Percentiles rank a stretch among this genome's conserved stretches.
Evolutionary conservation across 2,797 vertebrate species (phyloP).

Genomic region (Pogoniulus pusillus): DNA sequence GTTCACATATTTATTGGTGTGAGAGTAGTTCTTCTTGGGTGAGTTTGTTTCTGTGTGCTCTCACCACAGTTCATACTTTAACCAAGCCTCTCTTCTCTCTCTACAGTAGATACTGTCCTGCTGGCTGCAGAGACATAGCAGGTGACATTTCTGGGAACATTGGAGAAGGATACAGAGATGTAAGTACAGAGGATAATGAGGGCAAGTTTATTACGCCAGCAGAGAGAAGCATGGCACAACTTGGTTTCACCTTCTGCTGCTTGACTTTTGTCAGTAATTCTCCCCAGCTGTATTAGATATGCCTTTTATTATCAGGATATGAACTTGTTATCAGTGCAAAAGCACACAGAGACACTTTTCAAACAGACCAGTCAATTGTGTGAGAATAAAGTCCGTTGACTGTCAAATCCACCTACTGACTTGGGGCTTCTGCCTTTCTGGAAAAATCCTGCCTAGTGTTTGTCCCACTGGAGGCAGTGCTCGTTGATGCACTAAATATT

Average conservation of each 20-base stretch:
- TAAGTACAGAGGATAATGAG: slow-evolving; percentile 73
- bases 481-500: neutral
- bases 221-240: neutral
- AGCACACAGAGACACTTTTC: neutral
- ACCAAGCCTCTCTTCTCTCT: slow-evolving; percentile 33
- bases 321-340: slow-evolving; percentile 9
- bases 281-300: slow-evolving; percentile 1
- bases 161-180: slow-evolving; percentile 85
- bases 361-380: slow-evolving; percentile 21
- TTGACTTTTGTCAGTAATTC: neutral
- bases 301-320: neutral
- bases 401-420: neutral
- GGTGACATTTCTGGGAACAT: slow-evolving; percentile 85
- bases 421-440: slow-evolving; percentile 1
- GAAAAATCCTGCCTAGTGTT: neutral
- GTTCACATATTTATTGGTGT: neutral
- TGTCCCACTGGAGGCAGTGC: neutral
- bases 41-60: neutral
- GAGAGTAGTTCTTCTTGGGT: neutral
- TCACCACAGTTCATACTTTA: neutral
- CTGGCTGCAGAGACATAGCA: slow-evolving; percentile 83
- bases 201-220: neutral
- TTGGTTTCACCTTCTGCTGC: neutral
- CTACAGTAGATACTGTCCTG: slow-evolving; percentile 86
- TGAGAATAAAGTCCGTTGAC: slow-evolving; percentile 41